Conservation (phyloP, 2,888 invertebrate species). For the Epistrophe grossulariae region DNA sequence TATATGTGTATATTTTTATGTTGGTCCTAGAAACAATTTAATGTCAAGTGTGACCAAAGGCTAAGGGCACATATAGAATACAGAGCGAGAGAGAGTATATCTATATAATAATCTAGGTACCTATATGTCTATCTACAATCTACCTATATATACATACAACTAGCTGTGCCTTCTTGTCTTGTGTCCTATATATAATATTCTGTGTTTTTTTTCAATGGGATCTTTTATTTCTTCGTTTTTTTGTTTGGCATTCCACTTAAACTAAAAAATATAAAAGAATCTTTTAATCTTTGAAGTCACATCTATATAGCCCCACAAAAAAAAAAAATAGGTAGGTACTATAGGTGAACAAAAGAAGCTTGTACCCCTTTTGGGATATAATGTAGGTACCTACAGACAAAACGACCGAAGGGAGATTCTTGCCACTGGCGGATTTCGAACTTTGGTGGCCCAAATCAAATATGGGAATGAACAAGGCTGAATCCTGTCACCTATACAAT, state of each 20-base stretch:
- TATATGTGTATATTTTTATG: background rate
- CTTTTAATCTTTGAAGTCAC: slow-evolving; percentile 49
- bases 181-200: slow-evolving; percentile 60
- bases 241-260: slow-evolving; percentile 55
- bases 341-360: slow-evolving; percentile 44
- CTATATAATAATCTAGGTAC: background rate
- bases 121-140: background rate
- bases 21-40: slow-evolving; percentile 62
- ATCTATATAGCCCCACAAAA: background rate
- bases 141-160: background rate
- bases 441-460: background rate
- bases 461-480: background rate
- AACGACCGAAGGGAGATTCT: background rate
- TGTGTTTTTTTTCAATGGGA: slow-evolving; percentile 41
- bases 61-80: slow-evolving; percentile 63
- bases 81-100: slow-evolving; percentile 10
- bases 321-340: background rate
- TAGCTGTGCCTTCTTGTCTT: background rate
- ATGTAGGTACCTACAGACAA: background rate
- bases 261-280: slow-evolving; percentile 23
- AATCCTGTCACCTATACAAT: background rate
- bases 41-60: slow-evolving; percentile 76
- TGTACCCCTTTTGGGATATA: too few species aligned
- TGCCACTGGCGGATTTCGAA: background rate
- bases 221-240: slow-evolving; percentile 33